phyloP scores from a whole-genome alignment of 2,888 invertebrate genomes.

The Morpho achilles region DNA sequence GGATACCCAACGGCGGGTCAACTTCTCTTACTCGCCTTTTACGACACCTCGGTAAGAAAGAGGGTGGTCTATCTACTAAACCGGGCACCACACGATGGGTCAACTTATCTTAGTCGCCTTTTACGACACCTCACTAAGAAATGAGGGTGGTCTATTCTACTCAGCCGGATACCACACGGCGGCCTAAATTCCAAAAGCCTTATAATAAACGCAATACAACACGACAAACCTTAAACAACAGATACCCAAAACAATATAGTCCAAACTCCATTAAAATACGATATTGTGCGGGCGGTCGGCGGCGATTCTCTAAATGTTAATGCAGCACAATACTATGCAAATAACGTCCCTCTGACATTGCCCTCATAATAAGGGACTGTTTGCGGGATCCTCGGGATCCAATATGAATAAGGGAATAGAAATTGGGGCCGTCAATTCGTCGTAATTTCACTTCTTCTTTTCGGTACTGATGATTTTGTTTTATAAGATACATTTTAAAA shows the following conservation, averaged over 20 bases:
- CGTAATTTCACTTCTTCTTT: slow-evolving; percentile 4
- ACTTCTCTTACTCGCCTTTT: no score
- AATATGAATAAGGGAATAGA: slow-evolving; percentile 8
- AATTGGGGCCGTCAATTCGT: slow-evolving; percentile 5
- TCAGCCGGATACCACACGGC: no score
- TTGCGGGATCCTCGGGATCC: slow-evolving; percentile 12
- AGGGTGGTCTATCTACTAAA: no score
- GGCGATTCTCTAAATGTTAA: slow-evolving; percentile 61
- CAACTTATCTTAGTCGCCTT: no score
- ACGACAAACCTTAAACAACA: slow-evolving; percentile 8
- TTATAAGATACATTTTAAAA: no score
- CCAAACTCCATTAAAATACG: slow-evolving; percentile 30
- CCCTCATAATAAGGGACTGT: slow-evolving; percentile 41
- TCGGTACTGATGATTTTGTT: neutral
- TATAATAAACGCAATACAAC: neutral
- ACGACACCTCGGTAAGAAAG: no score
- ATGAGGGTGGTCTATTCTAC: no score
- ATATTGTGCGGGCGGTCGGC: slow-evolving; percentile 35
- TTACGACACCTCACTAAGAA: no score
- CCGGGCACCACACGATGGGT: no score
- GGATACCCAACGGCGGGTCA: no score
- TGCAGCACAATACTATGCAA: slow-evolving; percentile 66
- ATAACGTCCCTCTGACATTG: slow-evolving; percentile 51
- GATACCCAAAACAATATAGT: slow-evolving; percentile 14
- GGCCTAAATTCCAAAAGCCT: no score